A percentile compares a stretch with the other conserved stretches of the same genome.
Evolutionary conservation across 2,888 invertebrate species (phyloP).

Genomic region (Glaucopsyche alexis): DNA sequence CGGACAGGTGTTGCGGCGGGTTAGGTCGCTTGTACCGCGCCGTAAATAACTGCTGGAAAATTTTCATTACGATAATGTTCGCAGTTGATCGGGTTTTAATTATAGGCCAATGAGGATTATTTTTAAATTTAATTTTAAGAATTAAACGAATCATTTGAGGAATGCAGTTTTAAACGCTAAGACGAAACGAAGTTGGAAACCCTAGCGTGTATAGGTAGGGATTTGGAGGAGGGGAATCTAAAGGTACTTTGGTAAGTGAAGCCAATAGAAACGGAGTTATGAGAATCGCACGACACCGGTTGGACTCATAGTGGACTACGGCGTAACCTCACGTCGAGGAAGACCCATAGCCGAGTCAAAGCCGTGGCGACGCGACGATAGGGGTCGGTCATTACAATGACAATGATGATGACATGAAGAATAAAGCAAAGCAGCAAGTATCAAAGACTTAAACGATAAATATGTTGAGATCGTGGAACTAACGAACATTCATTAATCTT

Average conservation of each 20-base stretch:
- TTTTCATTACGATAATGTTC: conserved; percentile 6
- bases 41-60: not conserved
- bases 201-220: too few relatives aligned
- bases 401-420: not conserved
- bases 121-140: not conserved
- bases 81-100: not conserved
- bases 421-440: not conserved
- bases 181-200: too few relatives aligned
- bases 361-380: too few relatives aligned
- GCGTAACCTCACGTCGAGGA: too few relatives aligned
- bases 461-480: conserved; percentile 31
- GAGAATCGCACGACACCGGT: not conserved
- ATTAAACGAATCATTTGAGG: not conserved
- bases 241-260: too few relatives aligned
- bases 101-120: not conserved
- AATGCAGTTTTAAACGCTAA: not conserved
- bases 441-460: conserved; percentile 6
- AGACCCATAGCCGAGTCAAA: too few relatives aligned
- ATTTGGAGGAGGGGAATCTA: too few relatives aligned
- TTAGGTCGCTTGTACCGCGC: not conserved
- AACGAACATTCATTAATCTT: conserved; percentile 39
- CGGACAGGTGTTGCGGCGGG: conserved; percentile 3
- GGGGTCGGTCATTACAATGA: too few relatives aligned
- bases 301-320: not conserved
- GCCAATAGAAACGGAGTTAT: too few relatives aligned